Evolutionary conservation across 2,888 invertebrate species (phyloP).

Genomic region (Diarsia brunnea): DNA sequence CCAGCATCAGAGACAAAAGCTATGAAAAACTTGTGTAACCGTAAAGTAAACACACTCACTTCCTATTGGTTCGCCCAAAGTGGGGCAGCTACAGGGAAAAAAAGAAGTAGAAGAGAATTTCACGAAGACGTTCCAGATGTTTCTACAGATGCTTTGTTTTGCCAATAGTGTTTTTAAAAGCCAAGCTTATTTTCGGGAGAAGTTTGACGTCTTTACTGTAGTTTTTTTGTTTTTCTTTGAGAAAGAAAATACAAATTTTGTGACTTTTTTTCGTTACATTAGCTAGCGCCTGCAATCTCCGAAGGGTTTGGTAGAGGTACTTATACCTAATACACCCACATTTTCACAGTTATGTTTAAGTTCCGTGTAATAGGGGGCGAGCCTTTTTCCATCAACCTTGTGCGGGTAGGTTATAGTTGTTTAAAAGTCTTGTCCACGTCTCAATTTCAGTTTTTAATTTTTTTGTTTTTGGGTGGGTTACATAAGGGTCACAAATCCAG

Average conservation of each 20-base stretch:
- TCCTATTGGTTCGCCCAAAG: slow-evolving; percentile 67
- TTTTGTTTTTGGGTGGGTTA: too few relatives aligned
- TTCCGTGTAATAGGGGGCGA: too few relatives aligned
- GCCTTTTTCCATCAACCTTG: too few relatives aligned
- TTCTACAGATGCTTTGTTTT: slow-evolving; percentile 67
- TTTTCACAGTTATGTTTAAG: too few relatives aligned
- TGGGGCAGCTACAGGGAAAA: slow-evolving; percentile 64
- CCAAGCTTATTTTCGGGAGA: slow-evolving; percentile 35
- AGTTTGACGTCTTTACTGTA: slow-evolving; percentile 16
- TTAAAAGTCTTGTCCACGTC: too few relatives aligned
- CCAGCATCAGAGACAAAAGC: slow-evolving; percentile 63
- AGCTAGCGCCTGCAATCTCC: too few relatives aligned
- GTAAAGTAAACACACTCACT: slow-evolving; percentile 67
- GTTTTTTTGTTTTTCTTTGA: not conserved
- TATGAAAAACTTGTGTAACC: slow-evolving; percentile 68
- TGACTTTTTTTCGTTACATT: not conserved
- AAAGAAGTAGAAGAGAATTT: slow-evolving; percentile 60
- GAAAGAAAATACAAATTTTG: not conserved
- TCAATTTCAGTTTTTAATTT: too few relatives aligned
- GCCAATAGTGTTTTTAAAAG: slow-evolving; percentile 65
- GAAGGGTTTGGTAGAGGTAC: too few relatives aligned
- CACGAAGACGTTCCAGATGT: slow-evolving; percentile 65
- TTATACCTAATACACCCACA: too few relatives aligned
- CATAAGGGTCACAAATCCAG: too few relatives aligned
- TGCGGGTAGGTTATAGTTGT: too few relatives aligned